Evolutionary conservation across 2,888 invertebrate species (phyloP).

Genomic region (Polylopha cassiicola): DNA sequence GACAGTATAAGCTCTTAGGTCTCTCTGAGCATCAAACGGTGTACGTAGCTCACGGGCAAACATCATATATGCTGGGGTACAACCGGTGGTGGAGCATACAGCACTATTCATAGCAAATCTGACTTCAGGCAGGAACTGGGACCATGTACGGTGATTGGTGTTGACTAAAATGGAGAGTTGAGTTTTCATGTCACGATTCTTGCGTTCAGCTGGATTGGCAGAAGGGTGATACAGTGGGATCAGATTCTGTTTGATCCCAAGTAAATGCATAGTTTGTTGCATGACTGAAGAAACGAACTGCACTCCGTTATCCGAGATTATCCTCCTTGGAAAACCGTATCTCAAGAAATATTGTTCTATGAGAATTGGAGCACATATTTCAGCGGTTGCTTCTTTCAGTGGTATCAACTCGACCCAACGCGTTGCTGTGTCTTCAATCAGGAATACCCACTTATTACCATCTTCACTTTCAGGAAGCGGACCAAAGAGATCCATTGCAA

Average conservation of each 20-base stretch:
- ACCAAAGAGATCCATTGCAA: slow-evolving; percentile 30
- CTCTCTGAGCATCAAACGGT: slow-evolving; percentile 22
- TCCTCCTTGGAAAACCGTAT: slow-evolving; percentile 27
- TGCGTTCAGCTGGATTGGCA: slow-evolving; percentile 38
- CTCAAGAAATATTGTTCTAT: slow-evolving; percentile 28
- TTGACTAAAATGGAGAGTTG: slow-evolving; percentile 31
- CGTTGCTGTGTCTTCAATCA: slow-evolving; percentile 25
- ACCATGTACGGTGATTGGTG: slow-evolving; percentile 30
- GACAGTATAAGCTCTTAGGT: slow-evolving; percentile 17
- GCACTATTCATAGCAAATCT: slow-evolving; percentile 33
- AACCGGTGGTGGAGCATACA: slow-evolving; percentile 23
- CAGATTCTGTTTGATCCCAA: slow-evolving; percentile 26
- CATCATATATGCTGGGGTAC: slow-evolving; percentile 30
- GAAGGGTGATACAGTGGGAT: slow-evolving; percentile 41
- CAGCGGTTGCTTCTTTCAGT: slow-evolving; percentile 22
- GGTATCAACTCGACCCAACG: slow-evolving; percentile 28
- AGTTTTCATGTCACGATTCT: slow-evolving; percentile 36
- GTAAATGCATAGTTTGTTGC: slow-evolving; percentile 25
- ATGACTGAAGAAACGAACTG: slow-evolving; percentile 31
- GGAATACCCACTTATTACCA: slow-evolving; percentile 25
- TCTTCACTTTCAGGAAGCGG: slow-evolving; percentile 24
- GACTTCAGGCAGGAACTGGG: slow-evolving; percentile 25
- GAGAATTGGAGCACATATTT: slow-evolving; percentile 22
- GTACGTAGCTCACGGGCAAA: slow-evolving; percentile 33
- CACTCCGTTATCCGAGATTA: slow-evolving; percentile 29